Evolutionary conservation across 1,140 invertebrate genomes (phyloP).

Genomic region (Galleria mellonella): DNA sequence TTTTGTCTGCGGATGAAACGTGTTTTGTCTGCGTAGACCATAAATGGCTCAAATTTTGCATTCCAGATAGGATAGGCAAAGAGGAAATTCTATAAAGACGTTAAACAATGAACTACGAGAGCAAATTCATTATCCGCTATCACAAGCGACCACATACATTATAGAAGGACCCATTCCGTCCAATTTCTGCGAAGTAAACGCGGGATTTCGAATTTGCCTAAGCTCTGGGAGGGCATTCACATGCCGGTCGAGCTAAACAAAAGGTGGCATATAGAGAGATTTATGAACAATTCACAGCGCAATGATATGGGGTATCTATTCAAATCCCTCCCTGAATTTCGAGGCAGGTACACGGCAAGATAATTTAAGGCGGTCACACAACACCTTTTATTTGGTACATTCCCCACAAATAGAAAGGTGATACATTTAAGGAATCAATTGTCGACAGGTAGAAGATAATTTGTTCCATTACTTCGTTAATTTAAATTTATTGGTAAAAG

Average conservation of each 20-base stretch:
- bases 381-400: slow-evolving; percentile 21
- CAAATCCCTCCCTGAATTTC: slow-evolving; percentile 37
- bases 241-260: slow-evolving; percentile 43
- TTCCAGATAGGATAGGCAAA: background rate
- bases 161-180: slow-evolving; percentile 11
- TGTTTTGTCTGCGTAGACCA: too few relatives aligned
- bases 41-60: background rate
- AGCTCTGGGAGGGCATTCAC: slow-evolving; percentile 40
- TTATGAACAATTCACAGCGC: slow-evolving; percentile 59
- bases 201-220: slow-evolving; percentile 37
- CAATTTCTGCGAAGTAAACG: slow-evolving; percentile 24
- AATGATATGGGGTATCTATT: slow-evolving; percentile 58
- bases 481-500: too few relatives aligned
- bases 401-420: background rate
- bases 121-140: slow-evolving; percentile 7
- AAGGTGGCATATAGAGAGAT: slow-evolving; percentile 46
- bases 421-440: too few relatives aligned
- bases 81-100: slow-evolving; percentile 1
- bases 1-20: too few relatives aligned
- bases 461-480: too few relatives aligned
- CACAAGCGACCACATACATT: slow-evolving; percentile 4
- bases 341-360: slow-evolving; percentile 28
- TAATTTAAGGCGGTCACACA: slow-evolving; percentile 28
- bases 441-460: too few relatives aligned
- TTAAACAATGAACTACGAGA: background rate